Conservation (phyloP, 2,113 vertebrate genomes). For the Hyperoodon ampullatus region DNA sequence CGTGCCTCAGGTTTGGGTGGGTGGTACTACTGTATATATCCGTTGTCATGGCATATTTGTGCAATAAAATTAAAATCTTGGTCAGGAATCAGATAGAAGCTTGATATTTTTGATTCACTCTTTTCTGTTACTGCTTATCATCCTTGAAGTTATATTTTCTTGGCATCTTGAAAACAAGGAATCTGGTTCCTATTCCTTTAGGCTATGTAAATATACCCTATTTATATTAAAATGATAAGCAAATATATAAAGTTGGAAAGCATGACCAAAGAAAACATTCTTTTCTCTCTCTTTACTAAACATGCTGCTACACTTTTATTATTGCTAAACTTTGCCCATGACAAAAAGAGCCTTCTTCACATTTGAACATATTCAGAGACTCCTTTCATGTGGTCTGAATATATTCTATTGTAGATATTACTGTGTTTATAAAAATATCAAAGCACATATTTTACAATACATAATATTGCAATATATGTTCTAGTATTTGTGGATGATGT, state of each 20-base stretch:
- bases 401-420: conserved; percentile 81
- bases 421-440: conserved; percentile 62
- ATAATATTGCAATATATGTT: conserved; percentile 57
- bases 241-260: conserved; percentile 87
- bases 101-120: conserved; percentile 85
- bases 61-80: conserved; percentile 87
- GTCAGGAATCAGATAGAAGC: conserved; percentile 85
- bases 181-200: conserved; percentile 87
- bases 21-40: conserved; percentile 81
- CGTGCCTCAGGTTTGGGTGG: conserved; percentile 81
- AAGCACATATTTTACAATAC: conserved; percentile 75
- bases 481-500: not conserved
- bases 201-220: conserved; percentile 86
- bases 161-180: conserved; percentile 85
- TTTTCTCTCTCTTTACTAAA: conserved; percentile 78
- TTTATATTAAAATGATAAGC: conserved; percentile 88
- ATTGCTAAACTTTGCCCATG: conserved; percentile 83
- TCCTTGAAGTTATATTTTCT: conserved; percentile 85
- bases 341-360: conserved; percentile 74
- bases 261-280: conserved; percentile 83
- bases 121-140: conserved; percentile 86
- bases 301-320: conserved; percentile 73
- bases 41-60: conserved; percentile 82
- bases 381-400: conserved; percentile 80
- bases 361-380: conserved; percentile 76